Percentiles rank a stretch among this genome's conserved stretches.
Conservation (phyloP, 2,888 invertebrate genomes). For the Brachycybe producta region DNA sequence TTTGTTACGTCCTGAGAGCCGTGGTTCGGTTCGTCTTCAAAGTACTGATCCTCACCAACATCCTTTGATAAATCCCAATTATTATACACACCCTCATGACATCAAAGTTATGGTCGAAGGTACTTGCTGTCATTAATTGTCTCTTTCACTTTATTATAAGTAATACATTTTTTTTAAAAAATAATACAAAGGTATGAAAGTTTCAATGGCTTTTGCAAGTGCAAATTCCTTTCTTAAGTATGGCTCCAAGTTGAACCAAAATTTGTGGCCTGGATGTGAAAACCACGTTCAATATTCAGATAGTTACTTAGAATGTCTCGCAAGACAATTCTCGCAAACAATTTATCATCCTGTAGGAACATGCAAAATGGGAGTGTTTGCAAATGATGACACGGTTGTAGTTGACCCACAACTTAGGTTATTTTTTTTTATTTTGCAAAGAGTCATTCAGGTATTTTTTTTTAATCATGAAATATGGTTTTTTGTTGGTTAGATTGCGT, state of each 20-base stretch:
- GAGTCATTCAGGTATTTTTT: neutral
- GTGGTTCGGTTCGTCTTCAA: slow-evolving; percentile 55
- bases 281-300: slow-evolving; percentile 3
- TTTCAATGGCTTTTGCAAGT: slow-evolving; percentile 23
- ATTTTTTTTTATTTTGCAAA: neutral
- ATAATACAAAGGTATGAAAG: slow-evolving; percentile 20
- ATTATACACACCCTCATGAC: slow-evolving; percentile 67
- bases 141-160: neutral
- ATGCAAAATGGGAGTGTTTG: slow-evolving; percentile 43
- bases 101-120: slow-evolving; percentile 65
- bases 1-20: slow-evolving; percentile 56
- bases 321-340: slow-evolving; percentile 48
- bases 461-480: slow-evolving; percentile 15
- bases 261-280: slow-evolving; percentile 24
- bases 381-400: slow-evolving; percentile 39
- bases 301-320: slow-evolving; percentile 54
- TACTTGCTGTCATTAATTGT: slow-evolving; percentile 16
- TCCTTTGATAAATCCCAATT: slow-evolving; percentile 83
- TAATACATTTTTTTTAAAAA: too few relatives aligned
- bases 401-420: slow-evolving; percentile 33
- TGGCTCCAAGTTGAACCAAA: slow-evolving; percentile 21
- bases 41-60: slow-evolving; percentile 72
- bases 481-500: slow-evolving; percentile 41
- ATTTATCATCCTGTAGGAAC: slow-evolving; percentile 43
- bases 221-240: slow-evolving; percentile 22